A percentile compares a stretch with the other conserved stretches of the same genome.
Conservation (phyloP, 2,888 invertebrate genomes). For the Holacanthella duospinosa region DNA sequence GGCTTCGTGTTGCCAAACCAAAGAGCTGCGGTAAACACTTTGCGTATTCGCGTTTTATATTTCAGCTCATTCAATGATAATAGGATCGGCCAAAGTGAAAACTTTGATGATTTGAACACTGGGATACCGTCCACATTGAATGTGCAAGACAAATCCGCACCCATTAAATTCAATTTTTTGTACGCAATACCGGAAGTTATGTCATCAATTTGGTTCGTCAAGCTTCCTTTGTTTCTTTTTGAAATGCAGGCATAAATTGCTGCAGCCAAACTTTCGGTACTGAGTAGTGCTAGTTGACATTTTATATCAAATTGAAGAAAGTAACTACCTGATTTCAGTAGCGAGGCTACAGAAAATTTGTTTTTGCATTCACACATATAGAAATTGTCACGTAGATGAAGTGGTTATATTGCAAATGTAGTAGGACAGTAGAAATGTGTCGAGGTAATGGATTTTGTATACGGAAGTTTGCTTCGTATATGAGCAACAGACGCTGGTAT, state of each 20-base stretch:
- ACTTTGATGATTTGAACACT: slow-evolving; percentile 17
- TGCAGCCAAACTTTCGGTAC: not conserved
- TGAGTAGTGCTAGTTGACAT: not conserved
- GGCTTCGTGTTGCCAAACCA: slow-evolving; percentile 9
- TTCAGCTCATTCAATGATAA: not conserved
- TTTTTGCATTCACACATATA: not conserved
- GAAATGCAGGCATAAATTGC: not conserved
- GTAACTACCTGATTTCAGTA: not conserved
- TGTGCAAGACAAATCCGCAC: slow-evolving; percentile 12
- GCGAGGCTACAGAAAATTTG: not conserved
- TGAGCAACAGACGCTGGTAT: not conserved
- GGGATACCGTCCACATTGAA: slow-evolving; percentile 19
- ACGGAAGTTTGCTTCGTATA: not conserved
- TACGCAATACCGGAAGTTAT: slow-evolving; percentile 7
- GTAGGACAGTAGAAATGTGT: not conserved
- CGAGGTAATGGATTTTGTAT: not conserved
- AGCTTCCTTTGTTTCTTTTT: not conserved
- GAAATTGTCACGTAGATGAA: not conserved
- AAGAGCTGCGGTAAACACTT: not conserved
- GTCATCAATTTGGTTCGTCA: not conserved
- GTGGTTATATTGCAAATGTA: no score
- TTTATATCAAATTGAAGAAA: slow-evolving; percentile 2
- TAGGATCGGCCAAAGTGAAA: slow-evolving; percentile 19
- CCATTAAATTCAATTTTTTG: not conserved
- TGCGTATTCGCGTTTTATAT: not conserved